Evolutionary conservation across 2,888 invertebrate genomes (phyloP).

Genomic region (Euspilapteryx auroguttella): DNA sequence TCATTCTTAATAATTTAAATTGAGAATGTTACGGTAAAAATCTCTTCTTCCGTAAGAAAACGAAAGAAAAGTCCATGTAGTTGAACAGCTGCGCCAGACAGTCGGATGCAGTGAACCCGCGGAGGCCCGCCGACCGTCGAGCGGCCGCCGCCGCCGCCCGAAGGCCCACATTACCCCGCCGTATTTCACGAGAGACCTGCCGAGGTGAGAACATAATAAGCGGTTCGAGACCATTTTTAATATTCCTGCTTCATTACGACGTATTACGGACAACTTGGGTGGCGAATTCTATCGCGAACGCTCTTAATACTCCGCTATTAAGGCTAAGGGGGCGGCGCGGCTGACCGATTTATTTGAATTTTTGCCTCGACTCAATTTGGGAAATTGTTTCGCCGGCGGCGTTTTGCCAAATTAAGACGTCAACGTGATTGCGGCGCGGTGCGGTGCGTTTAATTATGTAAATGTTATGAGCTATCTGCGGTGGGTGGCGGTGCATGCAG

Average conservation of each 20-base stretch:
- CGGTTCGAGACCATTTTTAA: slow-evolving; percentile 56
- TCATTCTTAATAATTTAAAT: no score
- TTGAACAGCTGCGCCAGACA: no score
- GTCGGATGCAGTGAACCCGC: no score
- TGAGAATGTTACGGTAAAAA: no score
- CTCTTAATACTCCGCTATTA: slow-evolving; percentile 54
- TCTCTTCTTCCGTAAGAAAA: no score
- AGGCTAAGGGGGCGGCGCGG: slow-evolving; percentile 31
- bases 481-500: slow-evolving; percentile 52
- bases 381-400: slow-evolving; percentile 56
- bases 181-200: slow-evolving; percentile 50
- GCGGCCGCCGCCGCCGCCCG: slow-evolving; percentile 9
- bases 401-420: slow-evolving; percentile 56
- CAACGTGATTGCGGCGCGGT: slow-evolving; percentile 50
- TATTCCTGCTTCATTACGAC: slow-evolving; percentile 59
- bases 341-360: slow-evolving; percentile 56
- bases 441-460: slow-evolving; percentile 57
- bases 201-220: slow-evolving; percentile 61
- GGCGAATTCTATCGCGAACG: slow-evolving; percentile 60
- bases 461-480: slow-evolving; percentile 44
- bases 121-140: not conserved
- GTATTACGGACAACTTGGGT: slow-evolving; percentile 60
- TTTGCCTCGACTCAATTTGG: slow-evolving; percentile 59
- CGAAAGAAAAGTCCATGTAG: no score
- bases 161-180: slow-evolving; percentile 45